Conservation (phyloP, 1,140 invertebrate species). For the Harpegnathos saltator region DNA sequence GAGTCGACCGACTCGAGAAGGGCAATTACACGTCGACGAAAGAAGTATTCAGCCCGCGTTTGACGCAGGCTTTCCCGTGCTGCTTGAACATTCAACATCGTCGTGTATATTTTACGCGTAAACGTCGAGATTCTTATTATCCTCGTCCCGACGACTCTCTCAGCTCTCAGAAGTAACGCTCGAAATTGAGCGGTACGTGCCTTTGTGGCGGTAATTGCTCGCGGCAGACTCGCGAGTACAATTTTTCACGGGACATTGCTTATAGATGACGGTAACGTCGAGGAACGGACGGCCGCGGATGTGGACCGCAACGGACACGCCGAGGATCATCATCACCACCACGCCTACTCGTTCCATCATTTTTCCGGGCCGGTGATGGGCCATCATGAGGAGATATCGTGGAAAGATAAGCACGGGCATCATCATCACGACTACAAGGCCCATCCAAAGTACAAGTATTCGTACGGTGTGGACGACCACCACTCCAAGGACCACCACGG, state of each 20-base stretch:
- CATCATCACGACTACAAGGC: conserved; percentile 75
- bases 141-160: background rate
- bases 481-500: conserved; percentile 81
- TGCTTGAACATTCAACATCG: too few species aligned
- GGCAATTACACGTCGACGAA: conserved; percentile 14
- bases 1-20: background rate
- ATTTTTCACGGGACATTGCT: background rate
- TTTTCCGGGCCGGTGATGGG: conserved; percentile 74
- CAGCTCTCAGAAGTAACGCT: background rate
- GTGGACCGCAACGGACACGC: conserved; percentile 5
- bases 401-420: conserved; percentile 76
- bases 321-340: conserved; percentile 53
- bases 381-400: conserved; percentile 69
- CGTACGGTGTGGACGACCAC: conserved; percentile 79
- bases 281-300: background rate
- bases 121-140: background rate
- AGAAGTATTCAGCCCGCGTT: conserved; percentile 1
- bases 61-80: too few species aligned
- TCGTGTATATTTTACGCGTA: too few species aligned
- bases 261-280: background rate
- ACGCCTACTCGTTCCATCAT: conserved; percentile 76
- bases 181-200: background rate
- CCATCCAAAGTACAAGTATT: conserved; percentile 79
- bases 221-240: background rate
- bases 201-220: background rate